A percentile compares a stretch with the other conserved stretches of the same genome.
phyloP scores from a whole-genome alignment of 2,797 vertebrate genomes.

The Heliangelus exortis region DNA sequence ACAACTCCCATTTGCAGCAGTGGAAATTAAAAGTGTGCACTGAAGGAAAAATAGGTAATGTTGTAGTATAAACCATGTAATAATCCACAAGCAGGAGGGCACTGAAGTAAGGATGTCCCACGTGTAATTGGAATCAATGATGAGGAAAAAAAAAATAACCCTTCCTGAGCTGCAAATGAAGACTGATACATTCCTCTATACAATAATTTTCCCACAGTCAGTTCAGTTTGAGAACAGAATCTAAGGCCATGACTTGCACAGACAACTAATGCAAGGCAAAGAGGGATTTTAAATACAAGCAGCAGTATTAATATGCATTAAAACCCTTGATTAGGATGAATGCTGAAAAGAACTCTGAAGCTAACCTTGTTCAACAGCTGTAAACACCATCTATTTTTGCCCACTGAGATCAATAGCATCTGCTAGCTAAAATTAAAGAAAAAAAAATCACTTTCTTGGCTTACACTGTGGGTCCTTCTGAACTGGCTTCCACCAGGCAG shows the following conservation, averaged over 20 bases:
- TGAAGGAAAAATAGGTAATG: background rate
- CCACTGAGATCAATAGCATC: conserved; percentile 16
- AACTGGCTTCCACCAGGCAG: background rate
- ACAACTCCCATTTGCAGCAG: background rate
- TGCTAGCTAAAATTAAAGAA: conserved; percentile 23
- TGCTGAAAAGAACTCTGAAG: conserved; percentile 14
- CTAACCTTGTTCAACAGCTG: conserved; percentile 30
- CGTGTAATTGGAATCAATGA: background rate
- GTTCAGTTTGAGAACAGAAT: background rate
- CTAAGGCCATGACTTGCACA: background rate
- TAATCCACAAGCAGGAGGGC: background rate
- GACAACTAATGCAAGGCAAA: background rate
- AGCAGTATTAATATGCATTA: conserved; percentile 19
- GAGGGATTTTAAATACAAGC: conserved; percentile 20
- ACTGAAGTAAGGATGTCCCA: background rate
- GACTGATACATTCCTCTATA: background rate
- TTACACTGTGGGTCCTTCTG: background rate
- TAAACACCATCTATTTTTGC: conserved; percentile 21
- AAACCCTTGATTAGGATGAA: conserved; percentile 28
- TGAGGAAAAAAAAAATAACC: background rate
- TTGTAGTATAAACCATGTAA: background rate
- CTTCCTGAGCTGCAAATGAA: background rate
- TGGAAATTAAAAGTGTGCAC: background rate
- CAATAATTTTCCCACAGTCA: background rate
- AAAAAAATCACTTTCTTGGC: background rate